These are phyloP conservation scores for Crax fasciolata DNA, from an alignment of 2,797 vertebrate species.

Conservation along the genomic window DNA sequence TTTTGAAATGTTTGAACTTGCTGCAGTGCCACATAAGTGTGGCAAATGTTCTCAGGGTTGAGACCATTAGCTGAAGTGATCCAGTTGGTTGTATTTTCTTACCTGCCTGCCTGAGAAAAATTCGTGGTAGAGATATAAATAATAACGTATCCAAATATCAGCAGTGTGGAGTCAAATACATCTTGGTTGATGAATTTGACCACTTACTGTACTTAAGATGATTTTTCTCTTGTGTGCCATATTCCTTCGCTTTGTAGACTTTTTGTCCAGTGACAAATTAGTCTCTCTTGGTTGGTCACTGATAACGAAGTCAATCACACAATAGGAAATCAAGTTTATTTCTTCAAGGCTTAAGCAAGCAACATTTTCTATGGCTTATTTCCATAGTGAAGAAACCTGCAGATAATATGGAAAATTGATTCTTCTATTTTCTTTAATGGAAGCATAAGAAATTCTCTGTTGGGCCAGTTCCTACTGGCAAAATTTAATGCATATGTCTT, in stretches of 20 bases:
- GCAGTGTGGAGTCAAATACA: background rate
- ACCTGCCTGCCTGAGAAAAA: background rate
- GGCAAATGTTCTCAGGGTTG: background rate
- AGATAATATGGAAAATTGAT: background rate
- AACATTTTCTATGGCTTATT: slow-evolving; percentile 18
- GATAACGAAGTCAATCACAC: slow-evolving; percentile 7
- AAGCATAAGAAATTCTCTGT: background rate
- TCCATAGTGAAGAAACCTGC: background rate
- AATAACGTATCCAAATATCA: background rate
- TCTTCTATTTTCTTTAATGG: background rate
- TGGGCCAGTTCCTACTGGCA: background rate
- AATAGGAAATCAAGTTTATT: background rate
- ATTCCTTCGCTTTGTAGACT: background rate
- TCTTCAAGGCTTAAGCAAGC: background rate
- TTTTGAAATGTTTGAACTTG: background rate
- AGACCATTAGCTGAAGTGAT: background rate
- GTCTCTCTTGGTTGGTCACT: slow-evolving; percentile 1
- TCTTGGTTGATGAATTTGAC: background rate
- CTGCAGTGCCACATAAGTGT: background rate
- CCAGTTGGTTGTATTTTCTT: background rate
- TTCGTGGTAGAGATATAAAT: background rate
- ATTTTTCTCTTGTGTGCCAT: background rate
- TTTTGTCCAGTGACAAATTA: slow-evolving; percentile 3
- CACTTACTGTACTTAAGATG: background rate
- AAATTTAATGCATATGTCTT: background rate